phyloP scores from a whole-genome alignment of 2,113 vertebrate species.

The Leucosticte australis region DNA sequence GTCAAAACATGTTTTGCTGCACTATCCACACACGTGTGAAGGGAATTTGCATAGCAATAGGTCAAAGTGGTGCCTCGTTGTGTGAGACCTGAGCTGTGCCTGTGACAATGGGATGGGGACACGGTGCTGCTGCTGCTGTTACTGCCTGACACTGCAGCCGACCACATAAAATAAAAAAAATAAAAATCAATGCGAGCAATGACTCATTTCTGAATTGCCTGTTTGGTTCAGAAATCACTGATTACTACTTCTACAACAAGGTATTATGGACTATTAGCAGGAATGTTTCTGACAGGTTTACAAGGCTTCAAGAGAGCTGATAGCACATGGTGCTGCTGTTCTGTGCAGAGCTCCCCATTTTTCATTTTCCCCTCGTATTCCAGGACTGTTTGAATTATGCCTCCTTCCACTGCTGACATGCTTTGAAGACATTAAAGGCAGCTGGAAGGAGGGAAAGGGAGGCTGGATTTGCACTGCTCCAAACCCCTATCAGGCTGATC shows the following conservation, averaged over 20 bases:
- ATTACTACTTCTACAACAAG: slow-evolving; percentile 47
- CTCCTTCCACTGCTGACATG: background rate
- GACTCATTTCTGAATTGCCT: slow-evolving; percentile 45
- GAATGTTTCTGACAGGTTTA: slow-evolving; percentile 34
- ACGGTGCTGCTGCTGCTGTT: background rate
- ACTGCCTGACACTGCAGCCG: background rate
- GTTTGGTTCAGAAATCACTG: slow-evolving; percentile 42
- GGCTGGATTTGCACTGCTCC: background rate
- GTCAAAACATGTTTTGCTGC: background rate
- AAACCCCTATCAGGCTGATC: background rate
- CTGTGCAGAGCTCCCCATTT: background rate
- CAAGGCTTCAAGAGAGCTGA: slow-evolving; percentile 7
- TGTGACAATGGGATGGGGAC: slow-evolving; percentile 33
- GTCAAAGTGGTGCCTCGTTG: background rate
- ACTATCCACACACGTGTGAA: background rate
- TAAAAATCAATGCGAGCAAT: background rate
- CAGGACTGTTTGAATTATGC: background rate
- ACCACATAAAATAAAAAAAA: background rate
- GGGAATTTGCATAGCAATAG: background rate
- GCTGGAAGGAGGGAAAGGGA: background rate
- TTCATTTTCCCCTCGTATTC: background rate
- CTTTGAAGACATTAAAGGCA: background rate
- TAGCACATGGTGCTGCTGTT: background rate
- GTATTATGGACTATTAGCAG: slow-evolving; percentile 31
- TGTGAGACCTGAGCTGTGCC: background rate